Conservation (phyloP, 2,888 invertebrate genomes). For the Cephalotes varians region DNA sequence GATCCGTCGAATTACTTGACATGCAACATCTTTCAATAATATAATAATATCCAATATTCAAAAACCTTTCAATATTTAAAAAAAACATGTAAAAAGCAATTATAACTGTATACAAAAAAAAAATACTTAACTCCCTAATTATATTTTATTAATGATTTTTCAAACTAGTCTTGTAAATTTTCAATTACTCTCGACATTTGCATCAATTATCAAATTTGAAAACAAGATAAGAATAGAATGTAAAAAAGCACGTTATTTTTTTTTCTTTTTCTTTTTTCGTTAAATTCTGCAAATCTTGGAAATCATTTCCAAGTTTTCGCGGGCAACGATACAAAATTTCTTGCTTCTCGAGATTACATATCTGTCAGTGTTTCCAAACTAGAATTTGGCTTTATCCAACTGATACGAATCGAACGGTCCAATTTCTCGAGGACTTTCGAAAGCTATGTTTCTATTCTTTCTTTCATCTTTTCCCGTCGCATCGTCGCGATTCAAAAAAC, state of each 20-base stretch:
- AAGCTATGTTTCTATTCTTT: neutral
- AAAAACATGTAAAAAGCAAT: neutral
- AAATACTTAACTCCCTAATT: neutral
- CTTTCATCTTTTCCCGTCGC: neutral
- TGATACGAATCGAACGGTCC: conserved; percentile 18
- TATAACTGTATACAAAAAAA: neutral
- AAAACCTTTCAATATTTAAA: neutral
- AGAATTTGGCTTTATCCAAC: conserved; percentile 2
- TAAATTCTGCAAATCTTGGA: neutral
- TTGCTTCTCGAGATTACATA: conserved; percentile 13
- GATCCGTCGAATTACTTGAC: conserved; percentile 5
- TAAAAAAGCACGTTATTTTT: neutral
- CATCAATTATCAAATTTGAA: neutral
- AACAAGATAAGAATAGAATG: neutral
- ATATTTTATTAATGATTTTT: neutral
- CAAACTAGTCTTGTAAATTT: neutral
- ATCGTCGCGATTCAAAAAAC: conserved; percentile 15
- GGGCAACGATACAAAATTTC: neutral
- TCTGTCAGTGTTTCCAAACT: conserved; percentile 4
- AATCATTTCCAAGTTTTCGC: neutral
- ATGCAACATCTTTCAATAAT: neutral
- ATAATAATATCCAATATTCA: neutral
- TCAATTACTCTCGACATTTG: neutral
- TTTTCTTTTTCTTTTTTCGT: neutral
- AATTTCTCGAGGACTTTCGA: conserved; percentile 14